These are phyloP conservation scores for Drosophila arizonae DNA, from an alignment of 1,140 invertebrate species.

Conservation along the genomic window DNA sequence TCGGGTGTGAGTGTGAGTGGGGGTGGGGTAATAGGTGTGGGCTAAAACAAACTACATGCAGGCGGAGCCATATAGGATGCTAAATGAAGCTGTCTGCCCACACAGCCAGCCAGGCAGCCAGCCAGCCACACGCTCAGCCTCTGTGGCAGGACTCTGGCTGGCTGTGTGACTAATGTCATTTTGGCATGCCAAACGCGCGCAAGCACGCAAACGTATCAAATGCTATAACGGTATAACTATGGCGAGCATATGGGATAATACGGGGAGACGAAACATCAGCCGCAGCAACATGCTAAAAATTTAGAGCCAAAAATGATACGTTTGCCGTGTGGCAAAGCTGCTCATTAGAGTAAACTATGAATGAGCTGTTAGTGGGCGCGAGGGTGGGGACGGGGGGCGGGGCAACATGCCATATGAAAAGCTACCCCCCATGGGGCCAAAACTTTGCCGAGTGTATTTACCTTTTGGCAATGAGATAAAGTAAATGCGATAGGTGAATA, in stretches of 20 bases:
- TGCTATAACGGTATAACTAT: conserved; percentile 30
- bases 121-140: not conserved
- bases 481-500: conserved; percentile 54
- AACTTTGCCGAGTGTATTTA: conserved; percentile 68
- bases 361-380: not conserved
- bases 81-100: conserved; percentile 44
- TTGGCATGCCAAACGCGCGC: conserved; percentile 71
- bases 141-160: conserved; percentile 5
- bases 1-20: not conserved
- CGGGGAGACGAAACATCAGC: conserved; percentile 31
- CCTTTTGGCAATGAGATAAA: conserved; percentile 72
- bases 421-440: conserved; percentile 32
- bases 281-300: conserved; percentile 63
- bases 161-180: conserved; percentile 73
- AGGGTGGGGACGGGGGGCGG: not conserved
- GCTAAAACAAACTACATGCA: conserved; percentile 19
- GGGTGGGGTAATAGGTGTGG: not conserved
- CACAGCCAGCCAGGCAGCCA: not conserved
- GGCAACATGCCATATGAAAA: conserved; percentile 46
- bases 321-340: conserved; percentile 55
- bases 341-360: conserved; percentile 71
- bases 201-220: conserved; percentile 60
- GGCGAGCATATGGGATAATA: conserved; percentile 14
- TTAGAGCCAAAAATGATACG: conserved; percentile 58
- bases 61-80: conserved; percentile 25